Conservation (phyloP, 1,140 invertebrate species). For the Sycophila sp. region DNA sequence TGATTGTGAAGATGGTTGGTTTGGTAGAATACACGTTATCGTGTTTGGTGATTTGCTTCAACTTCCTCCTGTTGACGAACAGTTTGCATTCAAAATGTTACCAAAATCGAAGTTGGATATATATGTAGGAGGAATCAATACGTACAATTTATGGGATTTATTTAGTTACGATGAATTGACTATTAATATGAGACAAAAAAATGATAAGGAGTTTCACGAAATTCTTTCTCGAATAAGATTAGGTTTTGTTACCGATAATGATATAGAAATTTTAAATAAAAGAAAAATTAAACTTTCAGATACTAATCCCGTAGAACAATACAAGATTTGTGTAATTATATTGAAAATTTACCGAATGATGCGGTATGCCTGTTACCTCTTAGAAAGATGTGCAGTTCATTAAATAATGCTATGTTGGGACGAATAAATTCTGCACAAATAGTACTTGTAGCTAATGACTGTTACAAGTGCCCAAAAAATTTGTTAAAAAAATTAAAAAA, state of each 20-base stretch:
- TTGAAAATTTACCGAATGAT: conserved; percentile 33
- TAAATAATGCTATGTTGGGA: conserved; percentile 44
- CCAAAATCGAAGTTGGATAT: conserved; percentile 39
- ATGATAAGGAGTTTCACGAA: conserved; percentile 27
- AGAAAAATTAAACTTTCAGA: conserved; percentile 37
- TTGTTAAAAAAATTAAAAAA: conserved; percentile 40
- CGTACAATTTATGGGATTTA: conserved; percentile 44
- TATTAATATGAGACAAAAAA: conserved; percentile 47
- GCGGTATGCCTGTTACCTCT: conserved; percentile 43
- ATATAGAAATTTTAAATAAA: conserved; percentile 35
- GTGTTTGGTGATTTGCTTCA: conserved; percentile 6
- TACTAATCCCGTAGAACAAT: conserved; percentile 24
- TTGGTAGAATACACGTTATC: conserved; percentile 29
- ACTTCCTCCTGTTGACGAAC: conserved; percentile 42
- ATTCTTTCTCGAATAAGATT: conserved; percentile 35
- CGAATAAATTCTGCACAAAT: conserved; percentile 42
- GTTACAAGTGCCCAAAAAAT: conserved; percentile 29
- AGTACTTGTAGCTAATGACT: conserved; percentile 43
- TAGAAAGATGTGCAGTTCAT: conserved; percentile 39
- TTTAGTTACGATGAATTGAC: conserved; percentile 46
- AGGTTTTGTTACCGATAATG: conserved; percentile 42
- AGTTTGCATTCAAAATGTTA: conserved; percentile 43
- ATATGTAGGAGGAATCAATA: conserved; percentile 37
- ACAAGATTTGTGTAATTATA: conserved; percentile 41
- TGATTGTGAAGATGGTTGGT: conserved; percentile 43